Conservation (phyloP, 2,797 vertebrate species). For the Brachyalestes nurse region DNA sequence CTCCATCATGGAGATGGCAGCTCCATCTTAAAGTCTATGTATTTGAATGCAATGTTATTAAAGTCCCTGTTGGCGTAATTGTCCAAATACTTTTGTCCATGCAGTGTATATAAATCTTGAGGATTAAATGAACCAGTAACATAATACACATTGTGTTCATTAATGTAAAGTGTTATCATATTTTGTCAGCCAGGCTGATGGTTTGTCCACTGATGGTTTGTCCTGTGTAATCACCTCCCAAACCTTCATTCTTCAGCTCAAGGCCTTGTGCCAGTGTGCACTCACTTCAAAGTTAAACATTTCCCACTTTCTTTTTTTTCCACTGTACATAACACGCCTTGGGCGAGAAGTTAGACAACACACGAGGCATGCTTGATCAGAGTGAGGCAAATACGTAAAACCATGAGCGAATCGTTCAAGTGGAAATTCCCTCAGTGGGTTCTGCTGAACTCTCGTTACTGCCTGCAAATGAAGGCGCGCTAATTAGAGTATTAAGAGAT, state of each 20-base stretch:
- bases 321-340: slow-evolving; percentile 52
- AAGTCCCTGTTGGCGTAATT: no score
- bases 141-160: no score
- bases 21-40: no score
- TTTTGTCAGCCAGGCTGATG: no score
- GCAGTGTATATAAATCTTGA: no score
- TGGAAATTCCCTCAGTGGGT: slow-evolving; percentile 60
- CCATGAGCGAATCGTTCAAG: slow-evolving; percentile 49
- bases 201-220: no score
- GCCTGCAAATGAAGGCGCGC: slow-evolving; percentile 47
- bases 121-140: no score
- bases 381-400: slow-evolving; percentile 49
- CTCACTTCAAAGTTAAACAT: slow-evolving; percentile 38
- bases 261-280: background rate
- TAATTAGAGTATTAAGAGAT: slow-evolving; percentile 57
- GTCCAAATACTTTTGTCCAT: no score
- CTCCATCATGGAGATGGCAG: no score
- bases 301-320: slow-evolving; percentile 26
- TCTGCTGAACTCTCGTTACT: slow-evolving; percentile 37
- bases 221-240: background rate
- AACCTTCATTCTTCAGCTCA: background rate
- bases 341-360: slow-evolving; percentile 50
- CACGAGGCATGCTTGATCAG: slow-evolving; percentile 58
- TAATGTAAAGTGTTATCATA: no score
- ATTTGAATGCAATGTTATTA: no score